Evolutionary conservation across 2,797 vertebrate genomes (phyloP), one percentile per base, ranked within the genome.

Genomic region (Spheniscus humboldti): DNA sequence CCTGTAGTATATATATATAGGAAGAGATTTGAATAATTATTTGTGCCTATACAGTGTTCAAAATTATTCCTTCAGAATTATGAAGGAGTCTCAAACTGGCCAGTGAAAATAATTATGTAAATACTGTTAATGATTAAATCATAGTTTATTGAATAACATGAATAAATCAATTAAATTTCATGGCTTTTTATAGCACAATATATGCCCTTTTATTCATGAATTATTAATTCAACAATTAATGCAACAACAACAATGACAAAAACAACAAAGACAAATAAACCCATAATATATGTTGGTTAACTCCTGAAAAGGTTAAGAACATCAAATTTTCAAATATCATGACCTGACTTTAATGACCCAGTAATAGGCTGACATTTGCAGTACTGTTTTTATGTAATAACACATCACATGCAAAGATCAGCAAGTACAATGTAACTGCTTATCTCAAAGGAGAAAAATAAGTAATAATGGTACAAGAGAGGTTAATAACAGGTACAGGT

Each of bases 251-350:
- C 31, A 25, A 62, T 62, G n/a, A 86, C 56, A 94, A 69, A 89
- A 96, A 27, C 48, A 90, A 78, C 71, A 94, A 90, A 90, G 94
- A 90, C 56, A 91, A 95, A 97, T 94, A 97, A 97, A 95, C 59
- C 35, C 13, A 7, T 93, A 94, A 96, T 96, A 90, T 78, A 82
- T 96, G 68, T 97, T 90, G 77, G 92, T 97, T 98, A 97, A 95
- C 95, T 96, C 83, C 81, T 91, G 89, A 87, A 98, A 98, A 98
- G 97, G 97, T 98, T 98, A 97, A 97, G 97, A 97, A 91, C 97
- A 97, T 98, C 96, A 97, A 93, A 97, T 97, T 98, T 96, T 97
- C 96, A 98, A 98, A 98, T 98, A 98, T 94, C 98, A 97, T 92
- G 97, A 96, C 97, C 97, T 97, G 96, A 98, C 97, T 97, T 98